A percentile compares a stretch with the other conserved stretches of the same genome.
Evolutionary conservation across 2,113 vertebrate genomes (phyloP).

Genomic region (Struthio camelus): DNA sequence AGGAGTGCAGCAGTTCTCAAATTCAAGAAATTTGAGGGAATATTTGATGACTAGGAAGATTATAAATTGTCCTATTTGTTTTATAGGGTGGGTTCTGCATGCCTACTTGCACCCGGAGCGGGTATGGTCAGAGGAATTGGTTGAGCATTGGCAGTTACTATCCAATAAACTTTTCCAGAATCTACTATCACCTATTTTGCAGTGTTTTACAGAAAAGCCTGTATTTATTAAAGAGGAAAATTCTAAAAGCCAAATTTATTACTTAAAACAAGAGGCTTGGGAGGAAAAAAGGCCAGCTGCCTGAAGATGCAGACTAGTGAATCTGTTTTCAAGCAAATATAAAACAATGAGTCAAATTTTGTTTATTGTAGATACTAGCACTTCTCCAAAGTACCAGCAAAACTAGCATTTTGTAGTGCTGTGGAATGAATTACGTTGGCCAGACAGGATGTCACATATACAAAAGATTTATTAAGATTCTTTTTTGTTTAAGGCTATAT

Average conservation of each 20-base stretch:
- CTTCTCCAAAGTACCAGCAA: neutral
- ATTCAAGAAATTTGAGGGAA: too few relatives aligned
- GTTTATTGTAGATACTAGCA: neutral
- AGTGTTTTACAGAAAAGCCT: neutral
- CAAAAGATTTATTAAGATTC: neutral
- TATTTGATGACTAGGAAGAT: too few relatives aligned
- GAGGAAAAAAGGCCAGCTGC: neutral
- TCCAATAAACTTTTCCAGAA: neutral
- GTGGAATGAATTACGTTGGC: neutral
- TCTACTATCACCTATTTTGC: neutral
- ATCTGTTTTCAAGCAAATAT: neutral
- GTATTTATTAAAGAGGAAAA: neutral
- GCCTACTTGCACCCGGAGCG: too few relatives aligned
- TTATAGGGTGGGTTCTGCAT: too few relatives aligned
- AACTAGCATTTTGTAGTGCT: neutral
- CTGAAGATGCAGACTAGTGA: neutral
- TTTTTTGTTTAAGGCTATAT: neutral
- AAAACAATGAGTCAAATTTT: fast-evolving
- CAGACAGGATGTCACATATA: neutral
- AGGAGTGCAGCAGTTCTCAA: neutral
- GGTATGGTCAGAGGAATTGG: neutral
- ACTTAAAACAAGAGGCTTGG: neutral
- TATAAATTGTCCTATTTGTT: too few relatives aligned
- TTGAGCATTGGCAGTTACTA: neutral
- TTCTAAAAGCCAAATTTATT: neutral